Evolutionary conservation across 2,113 vertebrate species (phyloP).

Genomic region (Scophthalmus maximus): DNA sequence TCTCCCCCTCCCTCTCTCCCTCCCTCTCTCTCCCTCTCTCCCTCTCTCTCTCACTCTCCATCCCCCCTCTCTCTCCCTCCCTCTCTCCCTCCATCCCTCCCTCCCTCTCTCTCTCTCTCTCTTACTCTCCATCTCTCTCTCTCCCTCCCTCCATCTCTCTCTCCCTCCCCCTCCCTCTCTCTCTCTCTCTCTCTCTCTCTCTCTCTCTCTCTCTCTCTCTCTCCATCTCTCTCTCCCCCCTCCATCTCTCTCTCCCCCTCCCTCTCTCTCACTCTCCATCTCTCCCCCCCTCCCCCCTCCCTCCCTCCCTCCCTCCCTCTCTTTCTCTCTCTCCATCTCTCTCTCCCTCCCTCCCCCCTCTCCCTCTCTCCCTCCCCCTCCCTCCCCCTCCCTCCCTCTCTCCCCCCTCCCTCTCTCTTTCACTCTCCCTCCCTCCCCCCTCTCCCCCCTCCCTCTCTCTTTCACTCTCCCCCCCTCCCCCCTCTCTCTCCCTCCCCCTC

Average conservation of each 20-base stretch:
- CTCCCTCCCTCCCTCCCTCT: slow-evolving; percentile 34
- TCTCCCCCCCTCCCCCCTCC: slow-evolving; percentile 4
- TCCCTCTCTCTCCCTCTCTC: slow-evolving; percentile 27
- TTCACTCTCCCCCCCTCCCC: slow-evolving; percentile 32
- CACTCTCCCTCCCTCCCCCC: neutral
- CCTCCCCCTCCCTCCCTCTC: slow-evolving; percentile 12
- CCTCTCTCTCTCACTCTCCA: neutral
- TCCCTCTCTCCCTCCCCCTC: slow-evolving; percentile 31
- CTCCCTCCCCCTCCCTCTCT: slow-evolving; percentile 18
- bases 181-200: slow-evolving; percentile 20
- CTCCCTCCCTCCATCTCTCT: slow-evolving; percentile 27
- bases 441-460: slow-evolving; percentile 8
- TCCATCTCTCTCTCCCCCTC: slow-evolving; percentile 32
- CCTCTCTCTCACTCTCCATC: neutral
- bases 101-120: slow-evolving; percentile 30
- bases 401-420: slow-evolving; percentile 3
- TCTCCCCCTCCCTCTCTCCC: slow-evolving; percentile 36
- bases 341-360: neutral
- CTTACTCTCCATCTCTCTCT: neutral
- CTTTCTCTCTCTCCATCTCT: slow-evolving; percentile 33
- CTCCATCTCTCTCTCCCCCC: slow-evolving; percentile 32
- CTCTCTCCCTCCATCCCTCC: slow-evolving; percentile 8
- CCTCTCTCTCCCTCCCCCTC: slow-evolving; percentile 28
- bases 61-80: slow-evolving; percentile 29
- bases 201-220: neutral